A percentile compares a stretch with the other conserved stretches of the same genome.
Conservation (phyloP, 1,140 invertebrate genomes). For the Spodoptera litura region DNA sequence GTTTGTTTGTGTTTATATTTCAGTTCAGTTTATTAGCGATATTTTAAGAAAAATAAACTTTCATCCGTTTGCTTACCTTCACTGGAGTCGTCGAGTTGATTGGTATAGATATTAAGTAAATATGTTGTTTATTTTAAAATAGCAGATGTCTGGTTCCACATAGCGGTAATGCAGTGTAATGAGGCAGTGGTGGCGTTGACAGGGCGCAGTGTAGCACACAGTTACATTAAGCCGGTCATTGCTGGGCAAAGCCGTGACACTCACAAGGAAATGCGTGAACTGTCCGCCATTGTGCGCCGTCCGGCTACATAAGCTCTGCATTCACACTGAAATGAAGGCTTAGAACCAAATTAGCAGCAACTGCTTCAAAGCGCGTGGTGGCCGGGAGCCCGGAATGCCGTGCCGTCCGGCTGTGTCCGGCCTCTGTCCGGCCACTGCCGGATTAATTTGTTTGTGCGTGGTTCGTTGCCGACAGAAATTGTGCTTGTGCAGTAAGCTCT, state of each 20-base stretch:
- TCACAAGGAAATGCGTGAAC: slow-evolving; percentile 8
- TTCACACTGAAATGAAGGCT: slow-evolving; percentile 28
- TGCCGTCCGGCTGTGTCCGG: slow-evolving; percentile 17
- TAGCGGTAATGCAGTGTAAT: too few relatives aligned
- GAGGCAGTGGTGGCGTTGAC: not conserved
- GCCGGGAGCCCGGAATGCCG: slow-evolving; percentile 1
- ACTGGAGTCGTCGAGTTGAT: too few relatives aligned
- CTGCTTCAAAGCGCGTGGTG: slow-evolving; percentile 26
- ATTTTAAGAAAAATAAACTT: too few relatives aligned
- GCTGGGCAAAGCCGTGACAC: not conserved
- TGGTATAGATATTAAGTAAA: too few relatives aligned
- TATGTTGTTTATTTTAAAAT: too few relatives aligned
- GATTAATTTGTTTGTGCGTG: slow-evolving; percentile 39
- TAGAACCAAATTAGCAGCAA: slow-evolving; percentile 35
- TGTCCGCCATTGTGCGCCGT: not conserved
- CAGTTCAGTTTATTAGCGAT: too few relatives aligned
- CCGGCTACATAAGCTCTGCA: slow-evolving; percentile 21
- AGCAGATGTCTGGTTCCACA: too few relatives aligned
- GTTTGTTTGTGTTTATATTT: too few relatives aligned
- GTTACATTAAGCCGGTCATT: not conserved
- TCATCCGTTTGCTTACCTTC: too few relatives aligned
- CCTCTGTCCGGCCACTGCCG: not conserved
- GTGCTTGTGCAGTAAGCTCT: slow-evolving; percentile 34
- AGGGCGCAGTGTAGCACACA: not conserved
- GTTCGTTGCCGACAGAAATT: slow-evolving; percentile 27